Evolutionary conservation across 2,113 vertebrate species (phyloP).

Genomic region (Trematomus loennbergii): DNA sequence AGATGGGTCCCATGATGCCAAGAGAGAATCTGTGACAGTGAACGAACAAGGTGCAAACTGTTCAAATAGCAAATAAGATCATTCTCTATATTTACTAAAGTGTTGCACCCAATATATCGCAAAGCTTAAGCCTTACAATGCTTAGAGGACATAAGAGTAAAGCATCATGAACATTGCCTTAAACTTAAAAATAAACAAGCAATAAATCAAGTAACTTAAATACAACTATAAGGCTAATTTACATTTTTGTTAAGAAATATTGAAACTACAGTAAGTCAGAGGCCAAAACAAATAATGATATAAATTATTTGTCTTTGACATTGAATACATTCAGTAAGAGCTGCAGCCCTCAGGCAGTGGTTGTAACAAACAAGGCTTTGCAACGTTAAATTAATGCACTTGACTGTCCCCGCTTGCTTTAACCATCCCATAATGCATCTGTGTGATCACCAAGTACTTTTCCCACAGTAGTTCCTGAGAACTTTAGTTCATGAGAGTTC

Average conservation of each 20-base stretch:
- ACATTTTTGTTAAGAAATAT: not conserved
- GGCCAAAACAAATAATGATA: not conserved
- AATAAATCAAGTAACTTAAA: not conserved
- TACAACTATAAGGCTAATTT: not conserved
- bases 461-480: no score
- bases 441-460: no score
- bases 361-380: constrained; percentile 27
- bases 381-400: constrained; percentile 34
- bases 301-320: not conserved
- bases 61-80: not conserved
- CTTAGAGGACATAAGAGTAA: not conserved
- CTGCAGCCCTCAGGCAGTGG: constrained; percentile 3
- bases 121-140: not conserved
- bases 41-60: not conserved
- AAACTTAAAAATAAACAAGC: not conserved
- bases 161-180: not conserved
- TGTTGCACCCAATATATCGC: not conserved
- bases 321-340: not conserved
- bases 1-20: not conserved
- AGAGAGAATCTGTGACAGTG: not conserved
- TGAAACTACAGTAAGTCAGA: not conserved
- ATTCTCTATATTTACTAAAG: not conserved
- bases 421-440: constrained; percentile 53
- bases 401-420: constrained; percentile 25
- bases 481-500: no score